Base-by-base conservation (phyloP, 2,888 invertebrate genomes). In the Eristalinus sepulchralis region DNA sequence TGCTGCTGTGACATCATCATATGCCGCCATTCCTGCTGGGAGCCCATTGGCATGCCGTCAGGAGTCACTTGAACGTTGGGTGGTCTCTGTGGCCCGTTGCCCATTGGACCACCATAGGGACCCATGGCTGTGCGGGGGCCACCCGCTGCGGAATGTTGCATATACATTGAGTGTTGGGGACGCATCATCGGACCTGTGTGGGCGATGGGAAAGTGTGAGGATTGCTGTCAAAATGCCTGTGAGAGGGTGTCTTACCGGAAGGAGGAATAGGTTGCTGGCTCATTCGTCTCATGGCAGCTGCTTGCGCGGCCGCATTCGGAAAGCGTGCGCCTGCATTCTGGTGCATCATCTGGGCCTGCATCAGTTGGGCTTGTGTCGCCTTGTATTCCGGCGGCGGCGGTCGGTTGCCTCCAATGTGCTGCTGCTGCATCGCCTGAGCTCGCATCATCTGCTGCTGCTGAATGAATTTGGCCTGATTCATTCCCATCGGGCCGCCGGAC, bases 341-440 rank as follows among this genome's bases (percentile, higher is more conserved):
- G 88, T 94, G 94, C 93, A 94, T 94, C 93, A 94, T 93, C 89
- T 94, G 94, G 33, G 94, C 94, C 88, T 93, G 93, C 92, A 93
- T 92, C 67, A 93, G 88, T 79, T 93, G 93, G 60, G 92, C 92
- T 87, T 92, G 92, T 84, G 91, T 92, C 90, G 96, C 95, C 92
- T 97, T 97, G 93, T 97, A 97, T 92, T 97, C 97, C 1, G 97
- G 97, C 57, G 97, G 97, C 24, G 97, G 97, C 33, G 97, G 96
- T 71, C 96, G 94, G 24, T 94, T 93, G 0, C 93, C 92, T 55
- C 92, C 92, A 92, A 94, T 93, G 88, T 94, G 93, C 88, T 94
- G 94, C 83, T 94, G 93, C 83, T 91, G 91, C 85, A 88, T 88
- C 53, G 89, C 90, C 59, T 90, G 90, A 11, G 89, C 91, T 60